phyloP scores from a whole-genome alignment of 2,797 vertebrate genomes.

The Hemitrygon akajei region DNA sequence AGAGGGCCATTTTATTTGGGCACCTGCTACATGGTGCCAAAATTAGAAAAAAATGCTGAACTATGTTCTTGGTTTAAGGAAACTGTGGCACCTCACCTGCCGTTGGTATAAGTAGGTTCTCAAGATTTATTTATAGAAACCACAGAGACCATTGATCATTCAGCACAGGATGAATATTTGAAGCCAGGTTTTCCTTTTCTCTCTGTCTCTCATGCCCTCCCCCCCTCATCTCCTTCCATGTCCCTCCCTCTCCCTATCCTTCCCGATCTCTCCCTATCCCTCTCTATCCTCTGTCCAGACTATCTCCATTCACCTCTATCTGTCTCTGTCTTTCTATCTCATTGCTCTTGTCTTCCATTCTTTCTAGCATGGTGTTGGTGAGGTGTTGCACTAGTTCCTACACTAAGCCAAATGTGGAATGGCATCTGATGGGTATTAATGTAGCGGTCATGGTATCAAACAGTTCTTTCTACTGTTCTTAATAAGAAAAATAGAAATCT shows the following conservation, averaged over 20 bases:
- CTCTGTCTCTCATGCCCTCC: too few species aligned
- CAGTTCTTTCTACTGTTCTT: neutral
- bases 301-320: too few species aligned
- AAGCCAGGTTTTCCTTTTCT: neutral
- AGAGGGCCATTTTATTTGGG: neutral
- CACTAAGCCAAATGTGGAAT: neutral
- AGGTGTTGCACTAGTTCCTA: neutral
- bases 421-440: neutral
- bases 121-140: too few species aligned
- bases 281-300: too few species aligned
- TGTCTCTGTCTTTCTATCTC: too few species aligned
- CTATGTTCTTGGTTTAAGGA: neutral
- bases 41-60: neutral
- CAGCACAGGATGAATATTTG: neutral
- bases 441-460: neutral
- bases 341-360: neutral
- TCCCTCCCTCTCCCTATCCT: too few species aligned
- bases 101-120: neutral
- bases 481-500: neutral
- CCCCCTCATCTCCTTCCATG: too few species aligned
- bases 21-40: neutral
- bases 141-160: too few species aligned
- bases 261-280: too few species aligned
- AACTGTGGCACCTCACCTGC: neutral
- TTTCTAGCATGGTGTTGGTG: neutral